Evolutionary conservation across 92 coral and sea anemone genomes (phyloP), one percentile per base, ranked within the genome.

Genomic region (Paramuricea clavata): DNA sequence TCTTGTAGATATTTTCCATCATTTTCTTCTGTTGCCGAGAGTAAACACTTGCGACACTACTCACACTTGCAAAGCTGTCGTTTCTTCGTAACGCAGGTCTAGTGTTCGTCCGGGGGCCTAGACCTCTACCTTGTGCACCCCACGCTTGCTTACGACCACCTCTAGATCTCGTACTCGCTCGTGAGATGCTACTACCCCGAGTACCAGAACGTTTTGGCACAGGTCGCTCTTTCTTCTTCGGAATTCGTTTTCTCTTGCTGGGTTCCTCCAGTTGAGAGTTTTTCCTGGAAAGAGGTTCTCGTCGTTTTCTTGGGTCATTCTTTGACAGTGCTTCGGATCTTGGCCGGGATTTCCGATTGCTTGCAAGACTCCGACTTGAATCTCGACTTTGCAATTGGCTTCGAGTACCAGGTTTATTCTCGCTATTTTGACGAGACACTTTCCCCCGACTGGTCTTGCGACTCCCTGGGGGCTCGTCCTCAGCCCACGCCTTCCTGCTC

Each of bases 191-290:
- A 71, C 94, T 92, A 39, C 79, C 74, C 19, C 57, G 32, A 1
- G 88, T 72, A 2, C 49, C 88, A n/a, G 64, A 83, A 13, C 94
- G 77, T 10, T 80, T 31, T 35, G 26, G 78, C 16, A 64, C 28
- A 8, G 92, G 95, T 34, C 95, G 91, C 34, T 89, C 87, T 70
- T 89, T 90, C 1, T 83, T 89, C 78, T 90, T 94, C 13, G 90
- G 93, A 27, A 92, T 76, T 77, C 91, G 69, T 68, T 92, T 94
- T 31, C 57, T 76, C 28, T 76, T 49, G 1, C n/a, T 23, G 27
- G 82, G 67, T 54, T 76, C 82, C 57, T 23, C 41, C 19, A 12
- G 11, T 33, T 33, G 11, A 0, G 82, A 11, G 60, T 44, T 44
- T 15, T 74, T 74, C 23, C 67, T 52, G 2, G 82, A 52, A 6